phyloP scores from a whole-genome alignment of 2,113 vertebrate genomes.

The Chrysochloris asiatica region DNA sequence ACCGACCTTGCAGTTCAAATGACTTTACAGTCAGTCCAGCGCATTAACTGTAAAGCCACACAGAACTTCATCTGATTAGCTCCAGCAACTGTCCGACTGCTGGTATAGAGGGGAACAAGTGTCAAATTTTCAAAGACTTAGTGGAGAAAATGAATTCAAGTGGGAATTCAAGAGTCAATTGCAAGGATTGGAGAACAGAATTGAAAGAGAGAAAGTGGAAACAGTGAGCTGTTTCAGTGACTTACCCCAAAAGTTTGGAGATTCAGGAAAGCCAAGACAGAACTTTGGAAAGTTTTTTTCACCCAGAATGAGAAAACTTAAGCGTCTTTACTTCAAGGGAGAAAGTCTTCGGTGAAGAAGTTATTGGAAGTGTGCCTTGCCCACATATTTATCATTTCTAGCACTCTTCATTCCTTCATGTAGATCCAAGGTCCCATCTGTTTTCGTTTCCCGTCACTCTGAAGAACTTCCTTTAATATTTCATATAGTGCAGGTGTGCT shows the following conservation, averaged over 20 bases:
- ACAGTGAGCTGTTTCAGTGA: background rate
- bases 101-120: background rate
- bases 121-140: background rate
- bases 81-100: background rate
- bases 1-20: no score
- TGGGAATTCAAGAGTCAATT: background rate
- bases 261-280: background rate
- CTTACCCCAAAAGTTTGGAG: background rate
- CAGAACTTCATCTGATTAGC: background rate
- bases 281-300: background rate
- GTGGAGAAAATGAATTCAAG: background rate
- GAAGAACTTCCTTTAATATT: constrained; percentile 61
- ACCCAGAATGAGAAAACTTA: background rate
- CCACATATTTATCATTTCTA: background rate
- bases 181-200: background rate
- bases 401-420: background rate
- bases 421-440: constrained; percentile 37
- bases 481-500: constrained; percentile 31
- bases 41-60: no score
- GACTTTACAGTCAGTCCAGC: no score
- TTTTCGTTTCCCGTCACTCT: constrained; percentile 56
- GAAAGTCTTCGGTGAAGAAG: background rate
- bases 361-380: background rate
- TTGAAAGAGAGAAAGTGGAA: background rate
- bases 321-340: constrained; percentile 23